Evolutionary conservation across 2,113 vertebrate species (phyloP).

Genomic region (Pseudolaguvia tuberculata): DNA sequence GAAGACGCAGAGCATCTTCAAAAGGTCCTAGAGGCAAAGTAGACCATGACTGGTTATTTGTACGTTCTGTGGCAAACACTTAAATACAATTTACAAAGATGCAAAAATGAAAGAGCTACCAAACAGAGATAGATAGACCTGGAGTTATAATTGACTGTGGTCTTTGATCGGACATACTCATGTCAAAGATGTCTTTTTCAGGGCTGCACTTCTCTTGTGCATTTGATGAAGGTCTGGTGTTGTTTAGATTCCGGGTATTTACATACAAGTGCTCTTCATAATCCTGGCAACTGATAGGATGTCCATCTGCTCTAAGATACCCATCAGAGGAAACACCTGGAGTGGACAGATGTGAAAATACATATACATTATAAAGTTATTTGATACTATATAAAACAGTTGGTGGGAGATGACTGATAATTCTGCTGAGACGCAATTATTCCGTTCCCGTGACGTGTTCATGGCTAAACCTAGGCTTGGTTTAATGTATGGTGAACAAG

Average conservation of each 20-base stretch:
- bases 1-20: slow-evolving; percentile 89
- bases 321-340: slow-evolving; percentile 73
- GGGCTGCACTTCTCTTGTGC: slow-evolving; percentile 54
- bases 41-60: neutral
- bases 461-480: no score
- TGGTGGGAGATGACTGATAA: neutral
- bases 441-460: no score
- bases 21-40: slow-evolving; percentile 77
- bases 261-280: slow-evolving; percentile 95
- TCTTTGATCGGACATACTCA: slow-evolving; percentile 75
- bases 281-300: slow-evolving; percentile 67
- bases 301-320: slow-evolving; percentile 82
- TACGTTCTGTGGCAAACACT: neutral
- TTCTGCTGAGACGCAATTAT: no score
- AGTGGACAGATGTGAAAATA: neutral
- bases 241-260: slow-evolving; percentile 83
- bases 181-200: slow-evolving; percentile 93
- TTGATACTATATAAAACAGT: no score
- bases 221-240: slow-evolving; percentile 53
- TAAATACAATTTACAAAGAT: neutral
- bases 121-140: neutral
- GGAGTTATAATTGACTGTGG: neutral
- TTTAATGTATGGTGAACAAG: no score
- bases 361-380: neutral
- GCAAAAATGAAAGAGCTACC: neutral